phyloP scores from a whole-genome alignment of 2,797 vertebrate species.

The Poeciliopsis gracilis region DNA sequence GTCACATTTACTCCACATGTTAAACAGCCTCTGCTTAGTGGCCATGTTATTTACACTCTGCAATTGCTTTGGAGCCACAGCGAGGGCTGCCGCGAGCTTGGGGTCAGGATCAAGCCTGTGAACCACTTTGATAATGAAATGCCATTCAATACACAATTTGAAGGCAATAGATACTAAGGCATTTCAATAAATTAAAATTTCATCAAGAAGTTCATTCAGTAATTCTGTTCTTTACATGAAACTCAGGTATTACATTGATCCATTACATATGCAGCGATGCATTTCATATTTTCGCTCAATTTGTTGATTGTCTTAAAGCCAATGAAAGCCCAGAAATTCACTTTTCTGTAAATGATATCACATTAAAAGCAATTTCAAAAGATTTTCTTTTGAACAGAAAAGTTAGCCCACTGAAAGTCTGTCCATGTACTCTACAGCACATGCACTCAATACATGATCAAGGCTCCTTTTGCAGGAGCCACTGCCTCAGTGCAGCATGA shows the following conservation, averaged over 20 bases:
- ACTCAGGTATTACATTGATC: background rate
- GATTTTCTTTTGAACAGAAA: background rate
- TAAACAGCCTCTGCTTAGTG: background rate
- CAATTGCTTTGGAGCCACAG: background rate
- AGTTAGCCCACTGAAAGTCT: background rate
- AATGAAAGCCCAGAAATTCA: background rate
- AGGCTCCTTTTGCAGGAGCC: background rate
- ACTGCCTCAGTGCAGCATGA: background rate
- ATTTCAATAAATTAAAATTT: background rate
- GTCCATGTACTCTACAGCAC: background rate
- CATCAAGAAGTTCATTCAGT: background rate
- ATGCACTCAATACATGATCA: background rate
- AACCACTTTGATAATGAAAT: background rate
- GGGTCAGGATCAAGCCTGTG: background rate
- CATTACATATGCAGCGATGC: background rate
- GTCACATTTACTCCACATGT: background rate
- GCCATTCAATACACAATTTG: background rate
- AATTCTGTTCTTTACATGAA: background rate
- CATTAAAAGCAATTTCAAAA: background rate
- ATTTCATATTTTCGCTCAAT: background rate
- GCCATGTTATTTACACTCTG: background rate
- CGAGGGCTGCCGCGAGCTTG: background rate
- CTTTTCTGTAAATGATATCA: background rate
- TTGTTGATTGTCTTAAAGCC: background rate
- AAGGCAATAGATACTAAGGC: background rate